Evolutionary conservation across 2,888 invertebrate species (phyloP), one percentile per base, ranked within the genome.

Genomic region (Meta bourneti): DNA sequence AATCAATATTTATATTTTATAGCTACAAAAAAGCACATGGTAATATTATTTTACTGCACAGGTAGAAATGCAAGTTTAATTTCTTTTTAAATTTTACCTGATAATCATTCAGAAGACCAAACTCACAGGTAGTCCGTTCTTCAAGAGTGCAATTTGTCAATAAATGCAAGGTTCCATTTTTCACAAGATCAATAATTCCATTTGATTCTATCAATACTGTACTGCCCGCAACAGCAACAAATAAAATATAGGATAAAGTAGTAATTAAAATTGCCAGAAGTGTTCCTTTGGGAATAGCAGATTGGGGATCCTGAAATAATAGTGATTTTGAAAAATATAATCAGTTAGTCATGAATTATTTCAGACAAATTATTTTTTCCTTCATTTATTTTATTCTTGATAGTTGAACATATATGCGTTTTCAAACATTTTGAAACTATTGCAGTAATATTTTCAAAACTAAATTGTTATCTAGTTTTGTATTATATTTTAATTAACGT

Each of bases 241-340:
- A 98, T 0, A 96, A 94, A 0, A 97, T 96, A 95, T 99, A 99
- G 88, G 98, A 97, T 54, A 97, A 94, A 96, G 98, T 98, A 0
- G 99, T 98, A 86, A 99, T 96, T 4, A 97, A 94, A 4, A 99
- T 96, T 0, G 99, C 97, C 52, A 98, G 95, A 16, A 99, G 95
- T 0, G 99, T 99, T 52, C 99, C 99, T 94, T 98, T 97, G 0
- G 99, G 99, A 93, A 99, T 99, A 0, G 99, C 97, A 79, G 96
- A 96, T 6, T 97, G 97, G 0, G 99, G 98, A 95, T 99, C 97
- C 97, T 98, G 88, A 11, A 81, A 89, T 69, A 69, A 19, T 52
- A 81, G 11, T 69, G 48, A 54, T 5, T 34, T 34, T 34, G 34
- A 4, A 34, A 34, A 34, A 34, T 34, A 34, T 34, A 1, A 34